A percentile compares a stretch with the other conserved stretches of the same genome.
phyloP scores from a whole-genome alignment of 2,113 vertebrate species.

The Peucedramus taeniatus region DNA sequence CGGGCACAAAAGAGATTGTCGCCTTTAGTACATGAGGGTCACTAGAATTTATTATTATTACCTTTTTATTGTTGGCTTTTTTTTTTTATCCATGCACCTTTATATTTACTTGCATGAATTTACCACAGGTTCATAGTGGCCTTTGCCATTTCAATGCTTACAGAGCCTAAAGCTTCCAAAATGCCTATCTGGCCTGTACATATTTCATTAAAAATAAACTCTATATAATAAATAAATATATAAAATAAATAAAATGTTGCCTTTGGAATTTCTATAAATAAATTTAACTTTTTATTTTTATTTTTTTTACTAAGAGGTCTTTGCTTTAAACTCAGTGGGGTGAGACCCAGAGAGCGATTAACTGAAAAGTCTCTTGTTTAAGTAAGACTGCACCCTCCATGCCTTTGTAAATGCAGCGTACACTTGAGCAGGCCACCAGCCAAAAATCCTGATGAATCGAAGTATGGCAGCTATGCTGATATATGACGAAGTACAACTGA shows the following conservation, averaged over 20 bases:
- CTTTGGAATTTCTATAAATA: conserved; percentile 91
- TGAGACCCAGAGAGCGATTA: conserved; percentile 70
- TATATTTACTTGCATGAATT: conserved; percentile 79
- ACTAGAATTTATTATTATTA: conserved; percentile 66
- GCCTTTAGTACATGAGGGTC: conserved; percentile 77
- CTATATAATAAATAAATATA: conserved; percentile 92
- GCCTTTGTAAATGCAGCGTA: conserved; percentile 77
- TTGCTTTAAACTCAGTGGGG: conserved; percentile 77
- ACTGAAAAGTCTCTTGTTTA: conserved; percentile 77
- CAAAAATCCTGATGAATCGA: conserved; percentile 74
- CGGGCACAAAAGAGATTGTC: conserved; percentile 82
- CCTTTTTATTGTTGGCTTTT: conserved; percentile 35
- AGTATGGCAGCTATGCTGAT: conserved; percentile 79
- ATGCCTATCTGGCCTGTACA: conserved; percentile 89
- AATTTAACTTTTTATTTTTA: conserved; percentile 78
- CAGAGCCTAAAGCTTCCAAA: conserved; percentile 86
- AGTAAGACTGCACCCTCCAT: conserved; percentile 77
- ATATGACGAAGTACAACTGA: conserved; percentile 76
- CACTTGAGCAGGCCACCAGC: conserved; percentile 77
- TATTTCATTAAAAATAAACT: conserved; percentile 91
- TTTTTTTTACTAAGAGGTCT: conserved; percentile 81
- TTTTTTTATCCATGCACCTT: conserved; percentile 73
- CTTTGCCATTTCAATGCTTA: conserved; percentile 78
- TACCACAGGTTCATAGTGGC: conserved; percentile 80
- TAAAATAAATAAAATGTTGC: conserved; percentile 91